phyloP scores from a whole-genome alignment of 2,888 invertebrate genomes.

The Clusia tigrina region DNA sequence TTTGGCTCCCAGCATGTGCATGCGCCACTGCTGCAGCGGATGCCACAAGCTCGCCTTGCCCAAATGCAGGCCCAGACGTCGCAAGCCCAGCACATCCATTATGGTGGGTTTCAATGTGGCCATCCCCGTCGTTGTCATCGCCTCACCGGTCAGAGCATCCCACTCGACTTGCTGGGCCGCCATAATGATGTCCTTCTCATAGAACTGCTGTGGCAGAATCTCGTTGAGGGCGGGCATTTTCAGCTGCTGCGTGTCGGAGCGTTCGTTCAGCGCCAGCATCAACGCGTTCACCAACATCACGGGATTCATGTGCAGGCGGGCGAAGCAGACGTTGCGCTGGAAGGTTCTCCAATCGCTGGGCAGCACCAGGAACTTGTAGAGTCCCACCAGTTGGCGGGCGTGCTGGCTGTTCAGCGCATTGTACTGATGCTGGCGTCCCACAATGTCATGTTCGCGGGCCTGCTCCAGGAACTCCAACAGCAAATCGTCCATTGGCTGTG shows the following conservation, averaged over 20 bases:
- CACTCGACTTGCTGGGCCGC: constrained; percentile 41
- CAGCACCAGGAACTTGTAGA: constrained; percentile 42
- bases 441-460: constrained; percentile 29
- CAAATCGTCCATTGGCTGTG: constrained; percentile 35
- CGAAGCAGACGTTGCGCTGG: constrained; percentile 68
- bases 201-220: constrained; percentile 78
- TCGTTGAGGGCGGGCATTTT: constrained; percentile 77
- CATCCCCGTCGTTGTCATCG: not conserved
- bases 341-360: constrained; percentile 71
- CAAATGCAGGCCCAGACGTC: constrained; percentile 1
- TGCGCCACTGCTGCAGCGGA: constrained; percentile 19
- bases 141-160: constrained; percentile 37
- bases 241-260: constrained; percentile 71
- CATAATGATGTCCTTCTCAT: constrained; percentile 63
- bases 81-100: constrained; percentile 23
- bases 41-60: constrained; percentile 13
- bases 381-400: constrained; percentile 40
- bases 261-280: constrained; percentile 72
- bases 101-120: constrained; percentile 15
- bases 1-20: not conserved
- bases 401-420: constrained; percentile 38
- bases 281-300: constrained; percentile 77
- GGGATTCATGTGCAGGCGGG: constrained; percentile 75
- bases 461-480: constrained; percentile 32
- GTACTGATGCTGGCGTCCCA: constrained; percentile 41